Conservation (phyloP, 2,797 vertebrate genomes). For the Cichlasoma orientale region DNA sequence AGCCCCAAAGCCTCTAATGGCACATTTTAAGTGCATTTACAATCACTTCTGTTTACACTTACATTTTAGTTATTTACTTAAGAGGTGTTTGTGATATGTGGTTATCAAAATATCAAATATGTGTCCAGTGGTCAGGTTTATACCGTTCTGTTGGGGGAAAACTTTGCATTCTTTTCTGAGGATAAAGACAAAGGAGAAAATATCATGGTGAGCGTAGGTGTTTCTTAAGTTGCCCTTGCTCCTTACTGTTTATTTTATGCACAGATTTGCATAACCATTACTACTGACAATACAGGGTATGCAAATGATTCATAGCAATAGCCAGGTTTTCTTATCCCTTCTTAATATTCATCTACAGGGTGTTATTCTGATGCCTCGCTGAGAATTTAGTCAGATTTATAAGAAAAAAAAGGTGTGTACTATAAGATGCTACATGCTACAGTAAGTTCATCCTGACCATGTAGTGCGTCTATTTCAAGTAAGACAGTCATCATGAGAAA, state of each 20-base stretch:
- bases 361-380: conserved; percentile 17
- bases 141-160: background rate
- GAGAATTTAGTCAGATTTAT: conserved; percentile 21
- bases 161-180: background rate
- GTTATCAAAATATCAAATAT: background rate
- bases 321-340: conserved; percentile 24
- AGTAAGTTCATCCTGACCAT: background rate
- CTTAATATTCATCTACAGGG: conserved; percentile 34
- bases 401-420: background rate
- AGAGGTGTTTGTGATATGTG: background rate
- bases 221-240: conserved; percentile 12
- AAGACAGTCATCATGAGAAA: background rate
- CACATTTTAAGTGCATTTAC: background rate
- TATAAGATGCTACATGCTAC: background rate
- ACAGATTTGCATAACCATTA: conserved; percentile 24
- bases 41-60: background rate
- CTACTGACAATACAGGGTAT: conserved; percentile 41
- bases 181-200: background rate
- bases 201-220: background rate
- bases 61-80: background rate
- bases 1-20: background rate
- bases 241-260: conserved; percentile 35
- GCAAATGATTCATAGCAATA: conserved; percentile 34
- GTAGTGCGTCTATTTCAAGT: background rate
- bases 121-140: background rate